A percentile compares a stretch with the other conserved stretches of the same genome.
phyloP scores from a whole-genome alignment of 2,113 vertebrate genomes.

The Takifugu flavidus region DNA sequence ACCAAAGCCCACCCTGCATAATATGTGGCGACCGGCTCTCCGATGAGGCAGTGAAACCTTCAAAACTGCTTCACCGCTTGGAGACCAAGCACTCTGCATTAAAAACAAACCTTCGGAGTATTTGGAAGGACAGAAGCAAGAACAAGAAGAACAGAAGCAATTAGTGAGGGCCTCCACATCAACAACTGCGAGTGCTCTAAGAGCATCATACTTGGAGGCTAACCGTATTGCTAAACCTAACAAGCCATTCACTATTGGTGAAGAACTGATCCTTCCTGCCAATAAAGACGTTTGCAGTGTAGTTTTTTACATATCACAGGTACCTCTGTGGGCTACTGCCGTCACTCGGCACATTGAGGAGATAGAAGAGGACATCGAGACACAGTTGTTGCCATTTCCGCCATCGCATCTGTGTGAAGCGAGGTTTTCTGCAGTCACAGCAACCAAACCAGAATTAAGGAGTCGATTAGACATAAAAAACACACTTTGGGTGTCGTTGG shows the following conservation, averaged over 20 bases:
- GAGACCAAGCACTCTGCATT: background rate
- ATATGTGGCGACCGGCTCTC: background rate
- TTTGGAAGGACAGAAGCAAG: constrained; percentile 25
- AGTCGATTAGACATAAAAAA: constrained; percentile 17
- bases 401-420: constrained; percentile 34
- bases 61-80: background rate
- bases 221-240: constrained; percentile 20
- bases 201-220: constrained; percentile 29
- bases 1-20: too few relatives aligned
- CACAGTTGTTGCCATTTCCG: constrained; percentile 3
- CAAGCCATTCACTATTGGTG: constrained; percentile 38
- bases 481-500: constrained; percentile 11
- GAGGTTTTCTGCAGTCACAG: constrained; percentile 21
- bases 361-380: constrained; percentile 13
- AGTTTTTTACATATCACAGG: constrained; percentile 21
- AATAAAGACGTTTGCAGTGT: constrained; percentile 11
- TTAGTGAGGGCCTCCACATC: constrained; percentile 26
- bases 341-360: constrained; percentile 22
- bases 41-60: background rate
- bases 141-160: constrained; percentile 27
- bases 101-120: constrained; percentile 22
- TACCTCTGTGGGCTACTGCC: constrained; percentile 29
- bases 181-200: constrained; percentile 22
- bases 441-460: constrained; percentile 22
- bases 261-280: constrained; percentile 34